Base-by-base conservation (phyloP, 2,113 vertebrate genomes). In the Psilopsiagon aurifrons region DNA sequence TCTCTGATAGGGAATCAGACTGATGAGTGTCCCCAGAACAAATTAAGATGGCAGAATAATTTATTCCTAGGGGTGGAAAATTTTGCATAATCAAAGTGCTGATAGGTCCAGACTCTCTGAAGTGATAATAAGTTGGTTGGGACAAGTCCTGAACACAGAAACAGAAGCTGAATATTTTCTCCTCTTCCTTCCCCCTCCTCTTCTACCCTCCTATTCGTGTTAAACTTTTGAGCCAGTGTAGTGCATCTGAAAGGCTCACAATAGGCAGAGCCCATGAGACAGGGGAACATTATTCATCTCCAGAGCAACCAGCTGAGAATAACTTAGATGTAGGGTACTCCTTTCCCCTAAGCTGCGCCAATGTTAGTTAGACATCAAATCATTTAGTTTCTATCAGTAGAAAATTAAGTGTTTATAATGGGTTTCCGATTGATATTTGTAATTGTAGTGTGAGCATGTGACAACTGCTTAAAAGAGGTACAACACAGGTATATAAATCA, bases 31-130 rank as follows among this genome's bases (percentile, higher is more conserved):
- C 86, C 95, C 95, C 88, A 20, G 59, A 92, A 94, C 81, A 95
- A 92, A 95, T 96, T 93, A 93, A 89, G 49, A 89, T 84, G 86
- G 83, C 0, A 0, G 83, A 93, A 79, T 96, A 93, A 91, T 39
- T 69, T 93, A 94, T 44, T 91, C 96, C 49, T 62, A 74, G 59
- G 77, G 83, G 86, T 95, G 74, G 73, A 91, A 80, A n/a, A 16
- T 9, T 28, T 92, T 92, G 80, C 0, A 3, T 79, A 85, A 90
- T 69, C 83, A 84, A 91, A 88, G 83, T 1, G 0, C 66, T 69
- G 80, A 93, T 84, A 88, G 93, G 70, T 24, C 62, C 92, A 63
- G 76, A 18, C 92, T 95, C 92, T 92, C 83, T 82, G 83, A 96
- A 93, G 90, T 69, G 95, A 94, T 94, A 95, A 95, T 63, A 62